Percentiles rank a stretch among this genome's conserved stretches.
phyloP scores from a whole-genome alignment of 1,140 invertebrate species.

The Calliphora vicina region DNA sequence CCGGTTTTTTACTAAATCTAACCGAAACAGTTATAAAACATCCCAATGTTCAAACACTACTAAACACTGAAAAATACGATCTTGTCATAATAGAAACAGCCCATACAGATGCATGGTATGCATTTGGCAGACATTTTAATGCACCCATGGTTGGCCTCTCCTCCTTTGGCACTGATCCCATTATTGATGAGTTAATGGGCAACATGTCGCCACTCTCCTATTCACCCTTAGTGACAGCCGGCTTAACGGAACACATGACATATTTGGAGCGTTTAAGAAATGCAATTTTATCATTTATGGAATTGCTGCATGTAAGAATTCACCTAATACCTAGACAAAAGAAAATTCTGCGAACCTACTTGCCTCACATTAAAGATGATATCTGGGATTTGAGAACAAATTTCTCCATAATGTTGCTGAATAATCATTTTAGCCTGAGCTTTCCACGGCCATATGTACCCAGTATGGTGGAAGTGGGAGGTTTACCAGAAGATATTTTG shows the following conservation, averaged over 20 bases:
- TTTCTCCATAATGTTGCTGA: constrained; percentile 49
- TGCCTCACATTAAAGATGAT: constrained; percentile 44
- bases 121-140: constrained; percentile 53
- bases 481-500: constrained; percentile 65
- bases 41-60: constrained; percentile 35
- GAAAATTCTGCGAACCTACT: constrained; percentile 45
- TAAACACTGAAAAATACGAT: constrained; percentile 45
- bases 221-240: constrained; percentile 50
- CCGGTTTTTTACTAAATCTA: constrained; percentile 41
- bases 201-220: constrained; percentile 61
- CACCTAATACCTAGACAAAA: constrained; percentile 36
- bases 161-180: constrained; percentile 54
- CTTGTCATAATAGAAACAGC: constrained; percentile 45
- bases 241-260: constrained; percentile 61
- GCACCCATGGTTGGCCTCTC: constrained; percentile 58
- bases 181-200: constrained; percentile 57
- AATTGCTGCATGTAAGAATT: background rate
- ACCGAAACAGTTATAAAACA: constrained; percentile 39
- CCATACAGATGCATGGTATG: constrained; percentile 50
- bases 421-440: constrained; percentile 53
- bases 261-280: constrained; percentile 64
- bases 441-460: constrained; percentile 49
- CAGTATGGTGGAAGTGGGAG: constrained; percentile 64
- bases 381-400: constrained; percentile 43
- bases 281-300: background rate